Base-by-base conservation (phyloP, 2,888 invertebrate genomes). In the Amphipyra berbera region DNA sequence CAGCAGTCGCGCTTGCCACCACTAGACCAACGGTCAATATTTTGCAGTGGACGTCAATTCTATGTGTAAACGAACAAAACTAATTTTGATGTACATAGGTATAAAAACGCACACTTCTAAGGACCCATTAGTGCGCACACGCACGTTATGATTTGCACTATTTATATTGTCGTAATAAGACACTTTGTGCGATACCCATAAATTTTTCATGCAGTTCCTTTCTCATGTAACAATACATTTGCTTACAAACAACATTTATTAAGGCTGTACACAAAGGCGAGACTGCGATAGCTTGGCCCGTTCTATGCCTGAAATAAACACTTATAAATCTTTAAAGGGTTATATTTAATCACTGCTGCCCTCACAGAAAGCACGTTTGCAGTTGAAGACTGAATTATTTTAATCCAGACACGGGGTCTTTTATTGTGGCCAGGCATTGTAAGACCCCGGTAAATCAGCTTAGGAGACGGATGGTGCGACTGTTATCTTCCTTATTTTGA, bases 291-390 rank as follows among this genome's bases (percentile, higher is more conserved):
- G 77, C 87, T 78, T 81, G 78, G 83, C 75, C 78, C 79, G 74
- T 70, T 82, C 86, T 86, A 66, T 67, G 71, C 60, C 53, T 84
- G 90, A 88, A 92, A 92, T 93, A 92, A 92, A 90, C 92, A 90
- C 93, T 88, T 93, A 93, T 94, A 94, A 94, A 94, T 94, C 93
- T 93, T 85, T 73, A 76, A 77, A 83, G 85, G 87, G 88, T 91
- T 90, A 90, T 90, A 93, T 94, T 94, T 94, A 94, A 94, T 94
- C 92, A 93, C 89, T 83, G 70, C 81, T 85, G 88, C 85, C 86
- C 90, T 89, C 89, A 88, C 89, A 88, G 88, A 88, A 87, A 81
- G 90, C 90, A 90, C 90, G 90, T 89, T 91, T 87, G 89, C 85
- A 91, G 87, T 88, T 88, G 87, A 88, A 90, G 81, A 76, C 80